Conservation (phyloP, 2,113 vertebrate species). For the Sylvia atricapilla region DNA sequence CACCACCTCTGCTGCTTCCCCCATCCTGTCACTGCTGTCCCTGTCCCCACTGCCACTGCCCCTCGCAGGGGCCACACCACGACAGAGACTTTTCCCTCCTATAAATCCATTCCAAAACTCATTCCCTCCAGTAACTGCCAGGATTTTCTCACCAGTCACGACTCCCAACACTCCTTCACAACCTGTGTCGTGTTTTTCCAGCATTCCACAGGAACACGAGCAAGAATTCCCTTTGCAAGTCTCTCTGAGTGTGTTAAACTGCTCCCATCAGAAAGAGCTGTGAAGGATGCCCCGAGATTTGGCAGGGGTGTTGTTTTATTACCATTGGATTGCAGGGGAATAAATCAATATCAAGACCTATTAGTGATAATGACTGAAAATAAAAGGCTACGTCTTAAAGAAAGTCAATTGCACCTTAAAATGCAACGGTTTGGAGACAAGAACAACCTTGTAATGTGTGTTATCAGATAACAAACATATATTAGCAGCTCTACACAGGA, state of each 20-base stretch:
- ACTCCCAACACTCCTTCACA: not conserved
- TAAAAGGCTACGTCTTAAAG: not conserved
- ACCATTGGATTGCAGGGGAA: not conserved
- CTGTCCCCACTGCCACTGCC: not conserved
- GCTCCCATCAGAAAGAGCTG: not conserved
- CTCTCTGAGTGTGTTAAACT: not conserved
- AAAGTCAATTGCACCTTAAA: not conserved
- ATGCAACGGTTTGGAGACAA: not conserved
- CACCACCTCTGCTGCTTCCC: not conserved
- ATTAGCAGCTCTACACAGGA: not conserved
- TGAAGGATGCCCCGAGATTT: conserved; percentile 2
- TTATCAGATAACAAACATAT: not conserved
- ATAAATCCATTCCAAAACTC: not conserved
- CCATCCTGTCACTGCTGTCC: accelerated
- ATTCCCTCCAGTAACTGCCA: not conserved
- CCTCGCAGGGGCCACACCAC: accelerated
- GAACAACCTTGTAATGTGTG: not conserved
- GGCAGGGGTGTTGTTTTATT: not conserved
- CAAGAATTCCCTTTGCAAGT: not conserved
- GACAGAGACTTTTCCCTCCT: not conserved
- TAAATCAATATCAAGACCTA: conserved; percentile 27
- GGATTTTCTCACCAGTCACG: not conserved
- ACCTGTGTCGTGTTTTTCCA: not conserved
- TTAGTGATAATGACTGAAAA: conserved; percentile 38
- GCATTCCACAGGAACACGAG: accelerated